Evolutionary conservation across 2,113 vertebrate genomes (phyloP), one percentile per base, ranked within the genome.

Genomic region (Nymphicus hollandicus): DNA sequence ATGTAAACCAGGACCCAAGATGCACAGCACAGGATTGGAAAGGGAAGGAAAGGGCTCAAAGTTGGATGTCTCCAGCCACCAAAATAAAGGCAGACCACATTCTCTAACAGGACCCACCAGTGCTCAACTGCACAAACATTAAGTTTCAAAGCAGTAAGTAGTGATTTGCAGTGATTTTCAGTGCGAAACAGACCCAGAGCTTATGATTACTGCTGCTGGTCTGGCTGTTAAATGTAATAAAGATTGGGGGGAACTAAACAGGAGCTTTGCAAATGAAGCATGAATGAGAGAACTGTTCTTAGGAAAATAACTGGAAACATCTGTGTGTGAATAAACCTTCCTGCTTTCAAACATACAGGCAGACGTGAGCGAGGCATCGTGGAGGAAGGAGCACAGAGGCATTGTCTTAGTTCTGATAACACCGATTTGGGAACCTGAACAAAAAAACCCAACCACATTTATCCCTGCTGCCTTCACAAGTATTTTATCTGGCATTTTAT

Each of bases 251-350:
- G 43, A 60, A 20, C 0, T 7, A 28, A 88, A 47, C 44, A 46
- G 74, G 74, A 68, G 86, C 66, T 87, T 66, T 71, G 56, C 74
- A 70, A 83, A 86, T 43, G 29, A 80, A 66, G 60, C 41, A 15
- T 60, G 87, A 95, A 89, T 17, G 13, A 60, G 71, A 80, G 63
- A 77, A 78, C 37, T 16, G 83, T 81, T 93, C 60, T 53, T 12
- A 28, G 74, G 68, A 56, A 80, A 91, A 88, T 37, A 83, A 94
- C 37, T 73, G 63, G 49, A n/a, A 96, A 82, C 95, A 96, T 82
- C 90, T 95, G 92, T 25, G 25, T 43, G 27, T 12, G 53, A 83
- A 90, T 31, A 80, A 91, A 91, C 58, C 68, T 80, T 88, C 52
- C n/a, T 18, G 66, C 74, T 77, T 60, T 60, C 79, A 41, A 73